Evolutionary conservation across 2,888 invertebrate genomes (phyloP).

Genomic region (Drosophila koepferae): DNA sequence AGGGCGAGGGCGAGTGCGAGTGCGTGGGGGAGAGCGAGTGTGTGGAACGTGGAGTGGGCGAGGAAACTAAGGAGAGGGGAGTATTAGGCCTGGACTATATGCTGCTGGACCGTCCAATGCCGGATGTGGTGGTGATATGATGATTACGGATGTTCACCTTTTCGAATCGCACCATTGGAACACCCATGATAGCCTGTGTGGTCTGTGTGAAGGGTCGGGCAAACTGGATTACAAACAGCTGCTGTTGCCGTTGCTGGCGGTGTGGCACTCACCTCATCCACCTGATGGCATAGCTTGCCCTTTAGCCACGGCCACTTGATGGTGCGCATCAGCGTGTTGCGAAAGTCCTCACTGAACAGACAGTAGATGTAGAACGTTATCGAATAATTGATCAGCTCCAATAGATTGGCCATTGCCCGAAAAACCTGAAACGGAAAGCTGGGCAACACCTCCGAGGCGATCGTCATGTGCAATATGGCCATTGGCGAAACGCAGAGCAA

Average conservation of each 20-base stretch:
- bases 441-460: slow-evolving; percentile 88
- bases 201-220: slow-evolving; percentile 60
- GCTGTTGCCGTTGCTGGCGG: slow-evolving; percentile 53
- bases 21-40: not conserved
- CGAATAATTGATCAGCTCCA: slow-evolving; percentile 91
- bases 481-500: slow-evolving; percentile 90
- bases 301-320: slow-evolving; percentile 87
- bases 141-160: slow-evolving; percentile 58
- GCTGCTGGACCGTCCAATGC: slow-evolving; percentile 84
- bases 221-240: slow-evolving; percentile 37
- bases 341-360: slow-evolving; percentile 91
- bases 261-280: slow-evolving; percentile 82
- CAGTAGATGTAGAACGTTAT: slow-evolving; percentile 93
- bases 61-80: not conserved
- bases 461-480: slow-evolving; percentile 89
- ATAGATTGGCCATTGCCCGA: slow-evolving; percentile 89
- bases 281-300: slow-evolving; percentile 79
- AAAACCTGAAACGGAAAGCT: slow-evolving; percentile 89
- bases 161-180: slow-evolving; percentile 66
- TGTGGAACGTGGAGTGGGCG: not conserved
- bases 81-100: slow-evolving; percentile 66
- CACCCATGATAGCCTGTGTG: slow-evolving; percentile 29
- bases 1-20: not conserved
- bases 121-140: slow-evolving; percentile 84
- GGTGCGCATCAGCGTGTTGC: slow-evolving; percentile 89